Evolutionary conservation across 1,140 invertebrate species (phyloP).

Genomic region (Apis dorsata): DNA sequence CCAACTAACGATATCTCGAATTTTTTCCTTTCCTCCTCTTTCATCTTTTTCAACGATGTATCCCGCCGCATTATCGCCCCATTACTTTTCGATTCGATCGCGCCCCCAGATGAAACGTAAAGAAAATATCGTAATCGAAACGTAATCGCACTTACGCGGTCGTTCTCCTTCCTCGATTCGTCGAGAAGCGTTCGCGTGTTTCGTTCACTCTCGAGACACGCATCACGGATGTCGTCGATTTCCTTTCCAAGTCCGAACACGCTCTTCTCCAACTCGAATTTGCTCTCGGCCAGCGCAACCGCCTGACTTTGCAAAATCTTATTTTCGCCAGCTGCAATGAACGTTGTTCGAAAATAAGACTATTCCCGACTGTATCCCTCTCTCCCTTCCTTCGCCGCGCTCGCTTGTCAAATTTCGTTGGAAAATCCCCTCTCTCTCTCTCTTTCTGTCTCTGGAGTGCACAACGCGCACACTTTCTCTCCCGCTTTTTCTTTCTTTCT

Average conservation of each 20-base stretch:
- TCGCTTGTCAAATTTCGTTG: neutral
- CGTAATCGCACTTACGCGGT: constrained; percentile 29
- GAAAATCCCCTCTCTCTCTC: constrained; percentile 1
- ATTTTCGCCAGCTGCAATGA: constrained; percentile 33
- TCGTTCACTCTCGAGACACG: constrained; percentile 37
- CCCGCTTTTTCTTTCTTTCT: neutral
- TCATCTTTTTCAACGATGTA: neutral
- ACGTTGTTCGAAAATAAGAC: constrained; percentile 16
- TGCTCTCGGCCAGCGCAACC: constrained; percentile 42
- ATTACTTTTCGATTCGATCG: neutral
- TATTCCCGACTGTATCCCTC: neutral
- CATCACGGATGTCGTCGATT: constrained; percentile 24
- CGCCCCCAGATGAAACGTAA: too few relatives aligned
- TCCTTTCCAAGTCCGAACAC: constrained; percentile 43
- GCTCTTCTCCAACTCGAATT: constrained; percentile 47
- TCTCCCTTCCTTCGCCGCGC: neutral
- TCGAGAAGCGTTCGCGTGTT: neutral
- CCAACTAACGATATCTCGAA: neutral
- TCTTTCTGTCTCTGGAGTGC: neutral
- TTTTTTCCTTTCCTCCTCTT: too few relatives aligned
- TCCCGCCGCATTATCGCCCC: neutral
- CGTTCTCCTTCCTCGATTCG: constrained; percentile 31
- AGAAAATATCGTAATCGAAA: too few relatives aligned
- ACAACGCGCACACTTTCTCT: neutral
- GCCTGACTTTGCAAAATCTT: constrained; percentile 57